phyloP scores from a whole-genome alignment of 2,113 vertebrate species.

The Asarcornis scutulata region DNA sequence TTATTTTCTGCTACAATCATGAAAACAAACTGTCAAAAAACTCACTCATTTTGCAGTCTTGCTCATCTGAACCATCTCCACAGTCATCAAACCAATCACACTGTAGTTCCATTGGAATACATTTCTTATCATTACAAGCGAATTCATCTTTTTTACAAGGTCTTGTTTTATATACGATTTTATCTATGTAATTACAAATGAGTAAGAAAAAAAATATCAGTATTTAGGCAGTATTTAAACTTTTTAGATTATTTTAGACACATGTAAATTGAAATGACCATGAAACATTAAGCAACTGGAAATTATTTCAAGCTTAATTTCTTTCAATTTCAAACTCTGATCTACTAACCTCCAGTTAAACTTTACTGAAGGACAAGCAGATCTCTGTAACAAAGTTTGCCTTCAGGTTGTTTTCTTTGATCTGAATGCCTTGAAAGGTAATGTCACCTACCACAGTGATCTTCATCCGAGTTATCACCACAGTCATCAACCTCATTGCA shows the following conservation, averaged over 20 bases:
- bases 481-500: slow-evolving; percentile 95
- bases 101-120: slow-evolving; percentile 88
- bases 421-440: background rate
- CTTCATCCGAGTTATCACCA: slow-evolving; percentile 96
- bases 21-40: slow-evolving; percentile 1
- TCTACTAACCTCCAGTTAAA: slow-evolving; percentile 14
- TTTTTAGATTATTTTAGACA: background rate
- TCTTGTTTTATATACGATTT: slow-evolving; percentile 79
- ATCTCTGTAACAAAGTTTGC: slow-evolving; percentile 12
- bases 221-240: background rate
- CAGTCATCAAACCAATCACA: slow-evolving; percentile 95
- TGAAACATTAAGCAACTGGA: background rate
- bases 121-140: slow-evolving; percentile 88
- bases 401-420: slow-evolving; percentile 26
- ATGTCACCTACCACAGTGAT: slow-evolving; percentile 85
- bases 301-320: slow-evolving; percentile 7
- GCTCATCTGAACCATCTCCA: slow-evolving; percentile 94
- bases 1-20: background rate
- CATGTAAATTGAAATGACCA: background rate
- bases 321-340: background rate
- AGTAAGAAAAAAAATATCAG: slow-evolving; percentile 25
- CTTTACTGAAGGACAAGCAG: slow-evolving; percentile 51
- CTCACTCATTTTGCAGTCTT: slow-evolving; percentile 91
- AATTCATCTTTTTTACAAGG: slow-evolving; percentile 96
- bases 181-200: slow-evolving; percentile 76